phyloP scores from a whole-genome alignment of 2,797 vertebrate species.

The Argyrosomus regius region DNA sequence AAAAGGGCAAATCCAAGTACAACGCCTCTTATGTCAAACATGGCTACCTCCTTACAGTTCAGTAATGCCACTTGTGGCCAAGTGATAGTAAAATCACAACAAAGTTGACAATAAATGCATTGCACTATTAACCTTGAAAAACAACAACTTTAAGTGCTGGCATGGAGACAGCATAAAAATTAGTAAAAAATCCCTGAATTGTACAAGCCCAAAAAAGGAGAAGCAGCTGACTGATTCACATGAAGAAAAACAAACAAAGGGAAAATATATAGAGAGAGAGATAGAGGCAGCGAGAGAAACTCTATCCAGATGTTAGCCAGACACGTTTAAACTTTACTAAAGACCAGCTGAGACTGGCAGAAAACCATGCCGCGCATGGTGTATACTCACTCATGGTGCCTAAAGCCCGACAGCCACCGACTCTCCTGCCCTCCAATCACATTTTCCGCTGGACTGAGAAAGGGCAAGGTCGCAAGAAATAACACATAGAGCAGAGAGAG shows the following conservation, averaged over 20 bases:
- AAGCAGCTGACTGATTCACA: slow-evolving; percentile 34
- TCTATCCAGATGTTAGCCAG: slow-evolving; percentile 31
- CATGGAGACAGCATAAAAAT: neutral
- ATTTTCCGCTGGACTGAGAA: slow-evolving; percentile 78
- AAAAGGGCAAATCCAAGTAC: slow-evolving; percentile 9
- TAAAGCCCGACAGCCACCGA: slow-evolving; percentile 68
- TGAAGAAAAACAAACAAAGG: slow-evolving; percentile 33
- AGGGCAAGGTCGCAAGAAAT: slow-evolving; percentile 60
- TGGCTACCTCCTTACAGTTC: slow-evolving; percentile 30
- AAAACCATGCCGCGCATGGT: slow-evolving; percentile 19
- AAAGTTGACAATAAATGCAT: neutral
- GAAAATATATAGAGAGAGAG: neutral
- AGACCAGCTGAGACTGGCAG: slow-evolving; percentile 27
- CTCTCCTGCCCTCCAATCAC: slow-evolving; percentile 74
- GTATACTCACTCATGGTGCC: slow-evolving; percentile 86
- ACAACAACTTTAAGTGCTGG: neutral
- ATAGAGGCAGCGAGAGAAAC: neutral
- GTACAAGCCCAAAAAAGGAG: neutral
- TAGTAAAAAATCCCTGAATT: neutral
- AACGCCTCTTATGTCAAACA: slow-evolving; percentile 26
- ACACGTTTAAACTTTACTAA: slow-evolving; percentile 21
- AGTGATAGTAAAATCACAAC: neutral
- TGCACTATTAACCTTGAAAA: neutral
- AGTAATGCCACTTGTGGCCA: slow-evolving; percentile 2
- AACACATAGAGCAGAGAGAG: slow-evolving; percentile 33